phyloP scores from a whole-genome alignment of 1,140 invertebrate genomes.

The Potamilus streckersoni region DNA sequence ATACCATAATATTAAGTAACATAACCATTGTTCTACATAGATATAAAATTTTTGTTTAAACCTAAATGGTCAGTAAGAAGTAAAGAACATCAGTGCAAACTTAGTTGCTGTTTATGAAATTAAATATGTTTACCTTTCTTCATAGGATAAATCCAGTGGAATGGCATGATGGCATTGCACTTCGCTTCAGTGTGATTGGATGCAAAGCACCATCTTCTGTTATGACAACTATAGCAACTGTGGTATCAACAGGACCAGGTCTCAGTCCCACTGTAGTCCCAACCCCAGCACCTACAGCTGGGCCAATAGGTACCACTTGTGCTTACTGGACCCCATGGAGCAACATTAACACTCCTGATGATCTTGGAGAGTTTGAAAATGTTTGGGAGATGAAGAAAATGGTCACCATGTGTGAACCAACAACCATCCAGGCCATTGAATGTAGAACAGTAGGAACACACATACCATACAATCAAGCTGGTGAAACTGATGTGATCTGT shows the following conservation, averaged over 20 bases:
- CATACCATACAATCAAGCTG: slow-evolving; percentile 38
- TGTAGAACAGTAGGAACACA: slow-evolving; percentile 54
- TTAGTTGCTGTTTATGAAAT: not conserved
- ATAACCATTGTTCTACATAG: no score
- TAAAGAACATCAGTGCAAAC: no score
- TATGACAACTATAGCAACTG: slow-evolving; percentile 1
- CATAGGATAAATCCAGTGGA: slow-evolving; percentile 46
- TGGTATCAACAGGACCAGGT: not conserved
- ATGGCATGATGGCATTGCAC: slow-evolving; percentile 46
- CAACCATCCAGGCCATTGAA: slow-evolving; percentile 54
- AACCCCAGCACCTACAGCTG: slow-evolving; percentile 3
- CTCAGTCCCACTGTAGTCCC: slow-evolving; percentile 12
- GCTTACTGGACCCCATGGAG: slow-evolving; percentile 68
- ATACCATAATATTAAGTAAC: no score
- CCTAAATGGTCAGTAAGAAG: no score
- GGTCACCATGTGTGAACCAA: slow-evolving; percentile 49
- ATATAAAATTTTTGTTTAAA: no score
- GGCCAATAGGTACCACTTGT: slow-evolving; percentile 33
- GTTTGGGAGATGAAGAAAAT: slow-evolving; percentile 54
- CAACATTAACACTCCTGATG: slow-evolving; percentile 57
- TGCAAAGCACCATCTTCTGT: slow-evolving; percentile 51
- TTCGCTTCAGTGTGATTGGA: slow-evolving; percentile 52
- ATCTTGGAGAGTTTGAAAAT: slow-evolving; percentile 62
- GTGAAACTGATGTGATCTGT: slow-evolving; percentile 76
- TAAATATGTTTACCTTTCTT: not conserved